phyloP scores from a whole-genome alignment of 2,797 vertebrate genomes.

The Eidolon dupreanum region DNA sequence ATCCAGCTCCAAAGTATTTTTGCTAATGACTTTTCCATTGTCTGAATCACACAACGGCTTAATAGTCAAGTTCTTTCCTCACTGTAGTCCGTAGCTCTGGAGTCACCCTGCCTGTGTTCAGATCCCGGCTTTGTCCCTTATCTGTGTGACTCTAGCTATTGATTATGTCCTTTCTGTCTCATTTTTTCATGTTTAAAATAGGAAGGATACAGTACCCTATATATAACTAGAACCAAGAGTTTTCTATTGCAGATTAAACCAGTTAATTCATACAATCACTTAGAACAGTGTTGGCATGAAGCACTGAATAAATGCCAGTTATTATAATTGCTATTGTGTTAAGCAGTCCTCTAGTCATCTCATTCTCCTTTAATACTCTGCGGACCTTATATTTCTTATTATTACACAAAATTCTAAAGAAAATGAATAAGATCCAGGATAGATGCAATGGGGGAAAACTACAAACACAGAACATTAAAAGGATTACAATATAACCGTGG shows the following conservation, averaged over 20 bases:
- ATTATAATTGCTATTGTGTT: background rate
- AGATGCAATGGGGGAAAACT: background rate
- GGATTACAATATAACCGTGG: background rate
- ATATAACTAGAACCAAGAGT: background rate
- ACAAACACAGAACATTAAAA: background rate
- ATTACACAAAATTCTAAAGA: background rate
- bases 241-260: background rate
- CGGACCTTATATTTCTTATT: background rate
- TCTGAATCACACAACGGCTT: background rate
- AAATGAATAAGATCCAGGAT: background rate
- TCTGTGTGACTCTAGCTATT: background rate
- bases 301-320: background rate
- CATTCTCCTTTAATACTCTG: background rate
- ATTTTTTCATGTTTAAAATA: background rate
- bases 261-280: background rate
- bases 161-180: background rate
- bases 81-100: background rate
- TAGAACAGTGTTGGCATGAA: background rate
- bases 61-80: background rate
- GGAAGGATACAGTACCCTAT: background rate
- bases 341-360: background rate
- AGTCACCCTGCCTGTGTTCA: fast-evolving
- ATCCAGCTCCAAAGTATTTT: background rate
- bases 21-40: background rate
- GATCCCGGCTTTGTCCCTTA: background rate